Conservation (phyloP, 1,140 invertebrate species). For the Scaptodrosophila lebanonensis region DNA sequence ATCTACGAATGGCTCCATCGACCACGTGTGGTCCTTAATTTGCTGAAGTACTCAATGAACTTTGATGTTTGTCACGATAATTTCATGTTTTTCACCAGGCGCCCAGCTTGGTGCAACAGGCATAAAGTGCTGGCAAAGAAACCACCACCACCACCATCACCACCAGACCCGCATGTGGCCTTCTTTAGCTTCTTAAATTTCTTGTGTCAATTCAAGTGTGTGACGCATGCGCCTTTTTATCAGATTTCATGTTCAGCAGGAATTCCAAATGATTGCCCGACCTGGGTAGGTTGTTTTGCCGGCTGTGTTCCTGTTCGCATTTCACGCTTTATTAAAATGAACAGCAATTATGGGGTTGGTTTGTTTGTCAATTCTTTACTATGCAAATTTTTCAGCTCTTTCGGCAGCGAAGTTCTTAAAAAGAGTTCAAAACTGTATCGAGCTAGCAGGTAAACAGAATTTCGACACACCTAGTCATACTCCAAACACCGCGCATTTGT, state of each 20-base stretch:
- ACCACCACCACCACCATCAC: conserved; percentile 10
- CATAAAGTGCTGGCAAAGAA: conserved; percentile 5
- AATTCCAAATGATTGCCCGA: too few species aligned
- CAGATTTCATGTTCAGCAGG: background rate
- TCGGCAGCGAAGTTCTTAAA: background rate
- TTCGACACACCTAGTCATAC: too few species aligned
- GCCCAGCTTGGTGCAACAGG: conserved; percentile 21
- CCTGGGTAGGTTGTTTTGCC: background rate
- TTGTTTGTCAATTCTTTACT: background rate
- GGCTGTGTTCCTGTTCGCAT: conserved; percentile 35
- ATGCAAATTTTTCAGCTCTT: conserved; percentile 5
- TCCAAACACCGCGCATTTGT: too few species aligned
- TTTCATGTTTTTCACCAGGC: conserved; percentile 64
- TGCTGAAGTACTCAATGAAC: conserved; percentile 26
- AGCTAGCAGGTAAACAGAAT: conserved; percentile 25
- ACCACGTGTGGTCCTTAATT: background rate
- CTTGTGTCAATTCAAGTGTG: conserved; percentile 11
- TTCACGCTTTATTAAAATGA: conserved; percentile 62
- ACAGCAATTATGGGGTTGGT: conserved; percentile 38
- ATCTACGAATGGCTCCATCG: too few species aligned
- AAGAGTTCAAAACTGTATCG: conserved; percentile 37
- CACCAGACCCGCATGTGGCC: conserved; percentile 1
- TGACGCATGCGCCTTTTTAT: background rate
- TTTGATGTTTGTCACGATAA: conserved; percentile 66
- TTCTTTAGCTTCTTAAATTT: background rate